Evolutionary conservation across 2,113 vertebrate species (phyloP).

Genomic region (Amblyopsis rosae): DNA sequence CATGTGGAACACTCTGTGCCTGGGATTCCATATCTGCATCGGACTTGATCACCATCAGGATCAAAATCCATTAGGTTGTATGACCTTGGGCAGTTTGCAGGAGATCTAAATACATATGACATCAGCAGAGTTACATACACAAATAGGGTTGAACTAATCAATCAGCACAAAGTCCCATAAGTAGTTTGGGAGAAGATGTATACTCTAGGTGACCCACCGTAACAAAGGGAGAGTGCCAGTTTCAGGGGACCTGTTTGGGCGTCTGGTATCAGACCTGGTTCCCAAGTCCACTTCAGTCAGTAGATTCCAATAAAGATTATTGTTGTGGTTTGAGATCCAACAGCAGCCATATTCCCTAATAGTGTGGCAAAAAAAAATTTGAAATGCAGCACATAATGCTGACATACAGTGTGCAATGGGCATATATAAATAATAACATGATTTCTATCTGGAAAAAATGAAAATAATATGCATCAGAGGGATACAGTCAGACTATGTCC

Average conservation of each 20-base stretch:
- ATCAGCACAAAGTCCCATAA: no score
- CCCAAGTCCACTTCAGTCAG: constrained; percentile 69
- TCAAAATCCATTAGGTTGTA: constrained; percentile 63
- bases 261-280: constrained; percentile 66
- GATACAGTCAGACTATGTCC: no score
- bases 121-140: no score
- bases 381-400: not conserved
- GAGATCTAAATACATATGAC: constrained; percentile 50
- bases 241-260: constrained; percentile 69
- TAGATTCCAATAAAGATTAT: not conserved
- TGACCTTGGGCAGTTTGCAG: constrained; percentile 68
- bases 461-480: no score
- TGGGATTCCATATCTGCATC: constrained; percentile 57
- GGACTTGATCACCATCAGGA: constrained; percentile 68
- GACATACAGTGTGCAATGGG: no score
- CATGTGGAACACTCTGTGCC: constrained; percentile 36
- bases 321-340: constrained; percentile 20
- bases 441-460: no score
- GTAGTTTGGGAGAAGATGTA: not conserved
- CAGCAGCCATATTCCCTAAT: constrained; percentile 49
- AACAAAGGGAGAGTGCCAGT: constrained; percentile 60
- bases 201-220: constrained; percentile 46
- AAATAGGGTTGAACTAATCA: no score
- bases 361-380: not conserved
- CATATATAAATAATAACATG: not conserved